Percentiles rank a stretch among this genome's conserved stretches.
These are phyloP conservation scores for Euspilapteryx auroguttella DNA, from an alignment of 2,888 invertebrate species.

Conservation along the genomic window DNA sequence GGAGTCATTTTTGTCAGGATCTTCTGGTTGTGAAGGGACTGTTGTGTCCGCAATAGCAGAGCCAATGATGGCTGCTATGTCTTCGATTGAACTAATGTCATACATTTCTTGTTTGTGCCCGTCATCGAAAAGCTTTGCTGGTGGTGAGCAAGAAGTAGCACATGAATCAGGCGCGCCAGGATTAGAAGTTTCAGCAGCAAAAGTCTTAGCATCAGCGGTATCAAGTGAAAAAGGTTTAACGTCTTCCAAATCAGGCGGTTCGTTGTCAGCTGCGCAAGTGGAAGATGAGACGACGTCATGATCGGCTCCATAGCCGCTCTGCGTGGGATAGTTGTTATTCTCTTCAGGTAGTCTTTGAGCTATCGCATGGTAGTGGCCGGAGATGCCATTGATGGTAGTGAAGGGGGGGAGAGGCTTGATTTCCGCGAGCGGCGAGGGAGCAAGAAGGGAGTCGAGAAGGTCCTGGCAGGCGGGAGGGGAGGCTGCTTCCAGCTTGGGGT, in stretches of 20 bases:
- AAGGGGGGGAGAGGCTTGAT: conserved; percentile 83
- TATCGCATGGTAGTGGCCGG: conserved; percentile 85
- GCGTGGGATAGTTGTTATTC: conserved; percentile 69
- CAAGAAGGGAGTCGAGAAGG: conserved; percentile 70
- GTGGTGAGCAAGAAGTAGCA: conserved; percentile 52
- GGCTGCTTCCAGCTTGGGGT: conserved; percentile 56
- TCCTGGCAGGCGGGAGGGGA: conserved; percentile 58
- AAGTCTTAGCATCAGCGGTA: conserved; percentile 48
- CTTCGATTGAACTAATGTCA: conserved; percentile 77
- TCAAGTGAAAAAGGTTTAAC: conserved; percentile 64
- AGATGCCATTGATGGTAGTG: conserved; percentile 85
- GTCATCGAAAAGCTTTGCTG: conserved; percentile 50
- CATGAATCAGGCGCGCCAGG: conserved; percentile 66
- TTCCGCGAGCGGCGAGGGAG: conserved; percentile 73
- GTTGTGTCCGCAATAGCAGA: conserved; percentile 89
- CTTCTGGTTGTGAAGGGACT: conserved; percentile 72
- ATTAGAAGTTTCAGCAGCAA: conserved; percentile 50
- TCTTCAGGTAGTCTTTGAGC: conserved; percentile 75
- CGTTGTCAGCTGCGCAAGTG: conserved; percentile 68
- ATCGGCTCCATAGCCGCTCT: conserved; percentile 64
- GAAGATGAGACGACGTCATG: conserved; percentile 76
- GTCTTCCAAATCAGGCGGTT: conserved; percentile 63
- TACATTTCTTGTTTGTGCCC: conserved; percentile 63
- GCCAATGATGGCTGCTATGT: conserved; percentile 84
- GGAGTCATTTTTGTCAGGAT: conserved; percentile 71